Evolutionary conservation across 1,140 invertebrate species (phyloP).

Genomic region (Tetramorium parvispinum): DNA sequence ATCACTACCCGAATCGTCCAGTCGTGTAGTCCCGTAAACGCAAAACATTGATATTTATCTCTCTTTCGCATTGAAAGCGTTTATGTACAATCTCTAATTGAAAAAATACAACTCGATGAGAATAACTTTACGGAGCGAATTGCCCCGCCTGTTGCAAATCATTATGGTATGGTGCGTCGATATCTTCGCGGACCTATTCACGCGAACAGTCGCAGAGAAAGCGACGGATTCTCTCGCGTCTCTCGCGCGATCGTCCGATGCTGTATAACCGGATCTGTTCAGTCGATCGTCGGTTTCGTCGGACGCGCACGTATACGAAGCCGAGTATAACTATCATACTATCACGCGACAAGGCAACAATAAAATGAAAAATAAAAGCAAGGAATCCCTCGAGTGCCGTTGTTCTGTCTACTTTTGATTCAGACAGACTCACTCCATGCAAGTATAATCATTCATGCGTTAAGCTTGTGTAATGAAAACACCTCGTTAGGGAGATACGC

Average conservation of each 20-base stretch:
- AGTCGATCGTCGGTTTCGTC: background rate
- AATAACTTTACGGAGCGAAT: conserved; percentile 7
- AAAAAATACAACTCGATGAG: conserved; percentile 33
- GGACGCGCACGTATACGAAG: background rate
- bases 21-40: conserved; percentile 1
- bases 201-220: background rate
- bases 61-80: background rate
- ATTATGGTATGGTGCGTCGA: background rate
- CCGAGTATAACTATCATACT: background rate
- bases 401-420: conserved; percentile 49
- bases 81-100: conserved; percentile 27
- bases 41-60: conserved; percentile 5
- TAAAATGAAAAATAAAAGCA: background rate
- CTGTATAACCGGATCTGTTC: background rate
- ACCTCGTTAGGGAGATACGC: conserved; percentile 27
- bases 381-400: background rate
- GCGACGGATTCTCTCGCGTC: background rate
- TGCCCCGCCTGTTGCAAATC: background rate
- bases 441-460: background rate
- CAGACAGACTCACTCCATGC: conserved; percentile 22
- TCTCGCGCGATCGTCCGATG: background rate
- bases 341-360: background rate
- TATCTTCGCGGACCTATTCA: background rate
- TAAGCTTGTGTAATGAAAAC: conserved; percentile 5
- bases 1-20: background rate